Base-by-base conservation (phyloP, 2,797 vertebrate species). In the Tokudaia tokunoshimensis region DNA sequence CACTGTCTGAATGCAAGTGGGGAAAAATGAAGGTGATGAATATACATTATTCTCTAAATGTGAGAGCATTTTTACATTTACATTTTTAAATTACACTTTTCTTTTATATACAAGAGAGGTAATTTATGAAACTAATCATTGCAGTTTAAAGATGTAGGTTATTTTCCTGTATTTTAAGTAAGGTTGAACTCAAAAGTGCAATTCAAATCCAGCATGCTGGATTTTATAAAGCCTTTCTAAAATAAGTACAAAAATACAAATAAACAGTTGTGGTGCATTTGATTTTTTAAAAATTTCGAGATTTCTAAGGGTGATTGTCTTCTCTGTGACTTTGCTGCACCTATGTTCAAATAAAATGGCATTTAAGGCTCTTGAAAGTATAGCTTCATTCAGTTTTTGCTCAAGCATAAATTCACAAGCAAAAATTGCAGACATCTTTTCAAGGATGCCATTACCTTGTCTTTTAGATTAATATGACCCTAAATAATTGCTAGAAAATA, bases 241-340 rank as follows among this genome's bases (percentile, higher is more conserved):
- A 96, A 79, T 76, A 96, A 92, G 26, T 92, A 94, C 4, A 0
- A 19, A 91, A 29, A 96, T 96, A 79, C 34, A 67, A 93, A 84
- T 47, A 34, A 88, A 6, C 9, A 67, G 19, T 41, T 81, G 50
- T 67, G 34, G 37, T 52, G 34, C 5, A 26, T 22, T 59, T 89
- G n/a, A 61, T 65, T 31, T 50, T 74, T 78, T 3, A 15, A 19
- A 61, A 79, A 72, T 0, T 0, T 59, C 2, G 91, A 84, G 55
- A 12, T 89, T 10, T 37, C 74, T 94, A 91, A 96, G 74, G 31
- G 34, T 85, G 74, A 93, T 9, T 93, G 44, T 37, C 24, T 67
- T 63, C 80, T 8, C 6, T 81, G 3, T 1, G 84, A 29, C 65
- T 96, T 92, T 92, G 3, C 5, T 94, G 4, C 9, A 85, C 44